These are phyloP conservation scores for Gopherus evgoodei DNA, from an alignment of 2,113 vertebrate species.

Conservation along the genomic window DNA sequence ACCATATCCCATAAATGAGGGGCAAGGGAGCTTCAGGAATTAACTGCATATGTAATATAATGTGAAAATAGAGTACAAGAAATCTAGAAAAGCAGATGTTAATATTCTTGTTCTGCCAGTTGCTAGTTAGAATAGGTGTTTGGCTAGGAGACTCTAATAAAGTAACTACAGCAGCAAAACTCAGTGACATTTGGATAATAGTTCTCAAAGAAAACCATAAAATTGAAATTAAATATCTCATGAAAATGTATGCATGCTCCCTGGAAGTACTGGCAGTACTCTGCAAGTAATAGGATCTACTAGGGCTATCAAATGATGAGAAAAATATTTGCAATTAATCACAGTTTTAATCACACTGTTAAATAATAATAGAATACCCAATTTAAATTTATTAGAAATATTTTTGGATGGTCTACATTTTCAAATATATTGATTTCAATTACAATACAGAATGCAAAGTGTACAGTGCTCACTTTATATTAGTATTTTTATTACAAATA, in stretches of 20 bases:
- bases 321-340: no score
- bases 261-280: background rate
- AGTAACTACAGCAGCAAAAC: slow-evolving; percentile 36
- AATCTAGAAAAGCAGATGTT: slow-evolving; percentile 58
- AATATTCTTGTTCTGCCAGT: slow-evolving; percentile 38
- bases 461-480: no score
- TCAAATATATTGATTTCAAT: no score
- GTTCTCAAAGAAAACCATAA: slow-evolving; percentile 7
- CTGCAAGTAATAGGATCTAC: background rate
- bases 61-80: background rate
- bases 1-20: background rate
- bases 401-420: no score
- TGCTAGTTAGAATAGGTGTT: slow-evolving; percentile 54
- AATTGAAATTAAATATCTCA: slow-evolving; percentile 14
- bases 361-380: no score
- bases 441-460: no score
- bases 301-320: no score
- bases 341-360: no score
- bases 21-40: slow-evolving; percentile 35
- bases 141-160: slow-evolving; percentile 40
- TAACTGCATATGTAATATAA: background rate
- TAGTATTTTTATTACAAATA: no score
- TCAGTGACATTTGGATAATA: slow-evolving; percentile 39
- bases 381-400: no score
- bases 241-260: background rate